Evolutionary conservation across 2,888 invertebrate genomes (phyloP).

Genomic region (Ormia ochracea): DNA sequence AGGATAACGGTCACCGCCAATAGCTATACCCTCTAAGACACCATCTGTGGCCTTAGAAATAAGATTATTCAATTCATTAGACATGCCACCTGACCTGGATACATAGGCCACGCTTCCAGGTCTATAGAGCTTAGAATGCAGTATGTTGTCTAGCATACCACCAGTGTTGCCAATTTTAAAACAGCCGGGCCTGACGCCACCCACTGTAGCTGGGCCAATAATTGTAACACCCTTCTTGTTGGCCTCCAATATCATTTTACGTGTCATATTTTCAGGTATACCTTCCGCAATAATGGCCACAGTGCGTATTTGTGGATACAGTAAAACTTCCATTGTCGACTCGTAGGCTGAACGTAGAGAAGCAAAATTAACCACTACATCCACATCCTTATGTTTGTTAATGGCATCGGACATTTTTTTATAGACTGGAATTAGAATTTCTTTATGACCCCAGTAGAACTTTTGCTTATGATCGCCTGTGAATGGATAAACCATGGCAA

Average conservation of each 20-base stretch:
- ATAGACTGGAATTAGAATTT: constrained; percentile 94
- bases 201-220: constrained; percentile 96
- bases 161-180: constrained; percentile 99
- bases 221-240: constrained; percentile 89
- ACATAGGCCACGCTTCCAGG: constrained; percentile 99
- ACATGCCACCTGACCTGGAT: constrained; percentile 99
- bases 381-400: constrained; percentile 94
- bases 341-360: constrained; percentile 98
- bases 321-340: constrained; percentile 95
- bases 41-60: constrained; percentile 97
- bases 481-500: constrained; percentile 98
- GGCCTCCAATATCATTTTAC: constrained; percentile 91
- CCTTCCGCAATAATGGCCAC: constrained; percentile 99
- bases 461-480: constrained; percentile 99
- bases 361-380: constrained; percentile 97
- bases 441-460: constrained; percentile 99
- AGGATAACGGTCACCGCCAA: constrained; percentile 98
- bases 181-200: constrained; percentile 98
- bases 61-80: constrained; percentile 99
- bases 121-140: constrained; percentile 96
- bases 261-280: constrained; percentile 98
- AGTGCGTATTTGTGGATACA: constrained; percentile 94
- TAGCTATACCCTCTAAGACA: constrained; percentile 98
- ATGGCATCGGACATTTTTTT: constrained; percentile 98
- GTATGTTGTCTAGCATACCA: constrained; percentile 99